Percentiles rank a stretch among this genome's conserved stretches.
Conservation (phyloP, 2,888 invertebrate genomes). For the Harpalus rufipes region DNA sequence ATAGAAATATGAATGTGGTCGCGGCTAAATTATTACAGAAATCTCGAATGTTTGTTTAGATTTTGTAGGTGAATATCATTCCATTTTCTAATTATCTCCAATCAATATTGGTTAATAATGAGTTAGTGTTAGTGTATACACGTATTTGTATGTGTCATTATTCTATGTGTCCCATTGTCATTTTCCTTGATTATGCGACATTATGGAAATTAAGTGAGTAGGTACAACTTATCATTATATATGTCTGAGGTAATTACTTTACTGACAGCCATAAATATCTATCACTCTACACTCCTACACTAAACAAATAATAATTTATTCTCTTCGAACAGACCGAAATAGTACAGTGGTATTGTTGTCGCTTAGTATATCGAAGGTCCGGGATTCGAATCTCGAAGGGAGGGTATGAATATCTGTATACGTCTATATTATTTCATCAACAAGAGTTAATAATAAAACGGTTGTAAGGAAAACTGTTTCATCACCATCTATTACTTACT, state of each 20-base stretch:
- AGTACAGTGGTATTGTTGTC: too few species aligned
- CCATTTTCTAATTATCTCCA: background rate
- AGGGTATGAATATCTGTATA: too few species aligned
- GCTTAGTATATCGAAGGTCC: too few species aligned
- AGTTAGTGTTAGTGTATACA: background rate
- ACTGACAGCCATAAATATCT: conserved; percentile 16
- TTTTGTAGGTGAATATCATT: too few species aligned
- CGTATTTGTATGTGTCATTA: conserved; percentile 40
- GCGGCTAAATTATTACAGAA: background rate
- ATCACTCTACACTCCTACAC: background rate
- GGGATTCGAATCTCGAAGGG: too few species aligned
- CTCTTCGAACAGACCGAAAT: background rate
- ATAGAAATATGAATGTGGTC: background rate
- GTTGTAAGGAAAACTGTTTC: too few species aligned
- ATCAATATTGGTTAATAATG: conserved; percentile 34
- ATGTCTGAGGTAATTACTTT: conserved; percentile 35
- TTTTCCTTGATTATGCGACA: conserved; percentile 47
- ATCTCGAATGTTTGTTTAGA: too few species aligned
- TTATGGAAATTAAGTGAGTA: conserved; percentile 47
- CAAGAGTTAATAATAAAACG: too few species aligned
- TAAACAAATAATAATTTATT: background rate
- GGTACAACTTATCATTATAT: conserved; percentile 32
- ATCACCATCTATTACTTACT: too few species aligned
- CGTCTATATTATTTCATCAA: too few species aligned
- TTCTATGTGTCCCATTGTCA: background rate